These are phyloP conservation scores for Poecilia latipinna DNA, from an alignment of 2,113 vertebrate genomes.

Conservation along the genomic window DNA sequence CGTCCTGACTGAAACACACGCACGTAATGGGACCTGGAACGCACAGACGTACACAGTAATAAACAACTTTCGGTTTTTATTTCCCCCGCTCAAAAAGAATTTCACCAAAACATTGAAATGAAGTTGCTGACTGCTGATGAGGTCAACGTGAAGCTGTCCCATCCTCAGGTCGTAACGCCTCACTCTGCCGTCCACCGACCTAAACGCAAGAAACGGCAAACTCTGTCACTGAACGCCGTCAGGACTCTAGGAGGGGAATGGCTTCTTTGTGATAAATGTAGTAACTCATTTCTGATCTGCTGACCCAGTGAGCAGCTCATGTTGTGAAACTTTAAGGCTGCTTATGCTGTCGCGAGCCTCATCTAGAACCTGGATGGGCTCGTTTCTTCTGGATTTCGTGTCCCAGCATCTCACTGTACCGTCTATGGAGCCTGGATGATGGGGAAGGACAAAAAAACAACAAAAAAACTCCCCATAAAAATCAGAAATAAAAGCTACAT, in stretches of 20 bases:
- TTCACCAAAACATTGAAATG: not conserved
- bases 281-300: slow-evolving; percentile 15
- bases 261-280: not conserved
- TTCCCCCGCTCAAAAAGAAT: not conserved
- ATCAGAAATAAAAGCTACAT: not conserved
- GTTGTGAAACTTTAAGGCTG: slow-evolving; percentile 86
- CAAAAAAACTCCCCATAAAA: not conserved
- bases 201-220: slow-evolving; percentile 44
- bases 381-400: slow-evolving; percentile 84
- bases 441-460: not conserved
- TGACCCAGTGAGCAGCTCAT: slow-evolving; percentile 91
- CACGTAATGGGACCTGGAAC: slow-evolving; percentile 90
- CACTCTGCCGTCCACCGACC: slow-evolving; percentile 84
- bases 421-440: slow-evolving; percentile 87
- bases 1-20: slow-evolving; percentile 92
- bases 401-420: slow-evolving; percentile 92
- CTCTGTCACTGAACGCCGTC: not conserved
- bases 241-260: not conserved
- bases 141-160: slow-evolving; percentile 90
- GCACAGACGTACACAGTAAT: not conserved
- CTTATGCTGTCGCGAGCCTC: slow-evolving; percentile 91
- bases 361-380: slow-evolving; percentile 87
- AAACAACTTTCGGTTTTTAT: no score
- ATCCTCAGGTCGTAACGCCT: slow-evolving; percentile 90
- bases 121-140: slow-evolving; percentile 85